phyloP scores from a whole-genome alignment of 2,888 invertebrate species.

The Drosophila borealis region DNA sequence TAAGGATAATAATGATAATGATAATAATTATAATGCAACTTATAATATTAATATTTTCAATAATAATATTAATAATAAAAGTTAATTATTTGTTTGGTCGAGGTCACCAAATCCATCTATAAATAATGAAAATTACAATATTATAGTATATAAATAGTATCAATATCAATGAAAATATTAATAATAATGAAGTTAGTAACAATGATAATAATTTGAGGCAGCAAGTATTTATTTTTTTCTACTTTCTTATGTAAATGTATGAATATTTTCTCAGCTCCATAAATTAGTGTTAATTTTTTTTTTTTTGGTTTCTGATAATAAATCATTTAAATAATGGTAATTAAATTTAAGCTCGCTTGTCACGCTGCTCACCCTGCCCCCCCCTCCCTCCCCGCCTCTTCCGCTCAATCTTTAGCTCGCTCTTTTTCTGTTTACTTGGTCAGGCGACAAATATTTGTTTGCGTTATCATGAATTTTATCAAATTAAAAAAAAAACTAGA shows the following conservation, averaged over 20 bases:
- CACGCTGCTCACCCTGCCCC: neutral
- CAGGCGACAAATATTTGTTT: slow-evolving; percentile 17
- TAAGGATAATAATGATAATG: no score
- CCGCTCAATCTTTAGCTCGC: neutral
- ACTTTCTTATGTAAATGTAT: no score
- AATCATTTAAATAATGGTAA: slow-evolving; percentile 40
- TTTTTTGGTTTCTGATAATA: neutral
- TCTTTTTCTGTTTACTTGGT: neutral
- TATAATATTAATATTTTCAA: no score
- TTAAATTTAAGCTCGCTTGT: slow-evolving; percentile 12
- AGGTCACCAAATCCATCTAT: no score
- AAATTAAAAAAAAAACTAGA: slow-evolving; percentile 15
- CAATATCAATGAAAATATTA: no score
- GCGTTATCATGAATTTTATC: slow-evolving; percentile 35
- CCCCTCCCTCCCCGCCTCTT: neutral
- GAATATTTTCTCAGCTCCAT: neutral
- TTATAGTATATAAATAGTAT: no score
- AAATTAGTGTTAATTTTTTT: slow-evolving; percentile 9
- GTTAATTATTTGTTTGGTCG: no score
- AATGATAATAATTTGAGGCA: no score
- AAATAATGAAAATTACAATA: no score
- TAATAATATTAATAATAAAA: no score
- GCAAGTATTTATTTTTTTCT: no score
- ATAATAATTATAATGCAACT: no score
- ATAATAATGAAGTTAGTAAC: neutral